Evolutionary conservation across 2,797 vertebrate species (phyloP).

Genomic region (Macropodus opercularis): DNA sequence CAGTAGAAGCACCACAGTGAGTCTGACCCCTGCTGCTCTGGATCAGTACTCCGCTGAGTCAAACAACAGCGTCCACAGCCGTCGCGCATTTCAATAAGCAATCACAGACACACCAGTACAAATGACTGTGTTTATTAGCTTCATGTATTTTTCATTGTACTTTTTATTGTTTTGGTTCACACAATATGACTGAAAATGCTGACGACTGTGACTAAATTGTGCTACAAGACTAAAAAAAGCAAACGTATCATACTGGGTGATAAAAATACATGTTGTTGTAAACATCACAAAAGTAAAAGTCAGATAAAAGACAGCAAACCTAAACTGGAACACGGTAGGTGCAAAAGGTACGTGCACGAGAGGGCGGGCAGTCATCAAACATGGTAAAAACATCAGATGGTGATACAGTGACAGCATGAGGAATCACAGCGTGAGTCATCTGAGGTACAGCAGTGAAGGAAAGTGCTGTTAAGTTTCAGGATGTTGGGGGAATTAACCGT

Average conservation of each 20-base stretch:
- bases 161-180: conserved; percentile 58
- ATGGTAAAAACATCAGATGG: conserved; percentile 21
- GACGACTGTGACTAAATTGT: conserved; percentile 66
- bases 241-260: conserved; percentile 56
- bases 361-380: conserved; percentile 31
- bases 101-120: conserved; percentile 56
- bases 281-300: conserved; percentile 44
- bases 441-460: conserved; percentile 72
- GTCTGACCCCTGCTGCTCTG: conserved; percentile 37
- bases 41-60: neutral
- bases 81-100: neutral
- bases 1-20: neutral
- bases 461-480: conserved; percentile 62
- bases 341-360: conserved; percentile 44
- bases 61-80: neutral
- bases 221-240: conserved; percentile 65
- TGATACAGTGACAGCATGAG: conserved; percentile 10
- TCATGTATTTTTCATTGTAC: conserved; percentile 64
- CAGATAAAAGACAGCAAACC: conserved; percentile 45
- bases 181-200: conserved; percentile 59
- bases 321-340: conserved; percentile 37
- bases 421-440: conserved; percentile 32
- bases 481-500: conserved; percentile 13
- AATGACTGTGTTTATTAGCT: conserved; percentile 74
- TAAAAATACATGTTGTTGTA: conserved; percentile 60